Conservation (phyloP, 2,113 vertebrate genomes). For the Silurus asotus region DNA sequence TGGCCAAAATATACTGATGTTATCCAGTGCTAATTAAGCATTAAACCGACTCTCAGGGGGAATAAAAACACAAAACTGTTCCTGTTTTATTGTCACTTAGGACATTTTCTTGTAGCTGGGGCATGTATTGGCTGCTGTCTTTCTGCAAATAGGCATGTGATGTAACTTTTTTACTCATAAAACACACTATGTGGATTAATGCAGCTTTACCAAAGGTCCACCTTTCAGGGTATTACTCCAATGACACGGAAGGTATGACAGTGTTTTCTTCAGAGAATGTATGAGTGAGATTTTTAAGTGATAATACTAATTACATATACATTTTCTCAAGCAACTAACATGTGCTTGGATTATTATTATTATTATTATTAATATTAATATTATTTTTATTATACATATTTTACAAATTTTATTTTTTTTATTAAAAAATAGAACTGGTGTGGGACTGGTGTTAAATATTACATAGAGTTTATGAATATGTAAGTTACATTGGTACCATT, state of each 20-base stretch:
- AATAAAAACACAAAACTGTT: neutral
- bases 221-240: neutral
- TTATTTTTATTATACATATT: too few relatives aligned
- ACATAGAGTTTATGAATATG: neutral
- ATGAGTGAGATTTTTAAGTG: neutral
- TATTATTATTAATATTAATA: too few relatives aligned
- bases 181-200: neutral
- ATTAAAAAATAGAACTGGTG: too few relatives aligned
- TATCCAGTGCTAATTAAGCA: neutral
- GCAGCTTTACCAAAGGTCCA: neutral
- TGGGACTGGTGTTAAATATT: neutral
- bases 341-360: neutral
- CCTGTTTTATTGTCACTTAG: neutral
- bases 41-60: neutral
- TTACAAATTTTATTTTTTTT: too few relatives aligned
- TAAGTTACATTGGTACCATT: too few relatives aligned
- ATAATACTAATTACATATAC: too few relatives aligned
- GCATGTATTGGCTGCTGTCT: neutral
- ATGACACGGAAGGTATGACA: neutral
- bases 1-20: neutral
- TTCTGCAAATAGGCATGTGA: neutral
- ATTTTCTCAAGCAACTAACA: neutral
- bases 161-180: neutral
- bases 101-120: too few relatives aligned
- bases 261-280: neutral